Base-by-base conservation (phyloP, 2,797 vertebrate genomes). In the Neosilurus mollespiculum region DNA sequence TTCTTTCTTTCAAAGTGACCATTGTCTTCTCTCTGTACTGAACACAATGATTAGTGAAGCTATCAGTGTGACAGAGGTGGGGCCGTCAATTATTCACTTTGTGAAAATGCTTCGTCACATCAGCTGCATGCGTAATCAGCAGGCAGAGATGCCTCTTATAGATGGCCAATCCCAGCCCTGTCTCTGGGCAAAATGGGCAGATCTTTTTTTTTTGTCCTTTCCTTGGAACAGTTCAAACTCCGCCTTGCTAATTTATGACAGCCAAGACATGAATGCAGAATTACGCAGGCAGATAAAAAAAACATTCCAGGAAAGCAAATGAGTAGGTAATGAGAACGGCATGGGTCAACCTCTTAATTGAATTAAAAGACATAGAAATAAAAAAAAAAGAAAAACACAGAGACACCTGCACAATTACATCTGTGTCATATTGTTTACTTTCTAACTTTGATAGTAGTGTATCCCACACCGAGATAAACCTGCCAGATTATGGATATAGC, bases 321-420 rank as follows among this genome's bases (percentile, higher is more conserved):
- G 95, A 96, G 95, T 93, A 91, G 95, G 94, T 97, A 97, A 97
- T 96, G 95, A 96, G 94, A 94, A 92, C 88, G 89, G 93, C 96
- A 94, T 94, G 92, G 94, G 96, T 95, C 94, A 94, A 95, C 95
- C 93, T 95, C 95, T 95, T 98, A 98, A 98, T 97, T 98, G 96
- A 99, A 99, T 98, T 98, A 98, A 98, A 97, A 97, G 94, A 96
- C 83, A 90, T 92, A 93, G 93, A 93, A 95, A 93, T 93, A 92
- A 73, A 81, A 91, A 89, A 86, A 90, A 54, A 30, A 86, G 91
- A 89, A 87, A 91, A 83, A 90, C 90, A 87, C 89, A 91, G 91
- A 94, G 94, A 96, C 95, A 96, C 95, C 95, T 96, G 96, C 94
- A 94, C 95, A 95, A 95, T 96, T 95, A 96, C 92, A 93, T 93